phyloP scores from a whole-genome alignment of 2,797 vertebrate species.

The Rhinichthys osculus region DNA sequence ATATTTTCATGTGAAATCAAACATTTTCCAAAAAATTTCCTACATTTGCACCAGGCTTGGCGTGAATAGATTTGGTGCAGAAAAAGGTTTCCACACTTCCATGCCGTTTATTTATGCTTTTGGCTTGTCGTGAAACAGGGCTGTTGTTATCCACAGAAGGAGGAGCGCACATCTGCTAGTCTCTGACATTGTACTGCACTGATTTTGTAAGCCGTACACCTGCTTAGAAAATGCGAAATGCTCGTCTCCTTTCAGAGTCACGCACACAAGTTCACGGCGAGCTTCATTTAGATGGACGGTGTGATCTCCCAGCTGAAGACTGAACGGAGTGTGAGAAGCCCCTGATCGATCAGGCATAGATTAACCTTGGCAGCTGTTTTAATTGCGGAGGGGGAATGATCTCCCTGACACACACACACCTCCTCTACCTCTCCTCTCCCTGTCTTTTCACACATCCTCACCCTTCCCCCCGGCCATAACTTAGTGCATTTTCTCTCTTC shows the following conservation, averaged over 20 bases:
- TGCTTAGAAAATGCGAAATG: slow-evolving; percentile 25
- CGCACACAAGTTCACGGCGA: not conserved
- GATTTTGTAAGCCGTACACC: slow-evolving; percentile 22
- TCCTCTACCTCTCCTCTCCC: not conserved
- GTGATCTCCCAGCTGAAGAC: slow-evolving; percentile 17
- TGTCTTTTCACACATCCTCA: slow-evolving; percentile 5
- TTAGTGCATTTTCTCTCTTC: not conserved
- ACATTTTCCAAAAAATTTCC: not conserved
- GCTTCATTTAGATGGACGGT: slow-evolving; percentile 20
- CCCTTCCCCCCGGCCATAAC: not conserved
- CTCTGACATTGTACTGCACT: slow-evolving; percentile 13
- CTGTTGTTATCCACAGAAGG: slow-evolving; percentile 5
- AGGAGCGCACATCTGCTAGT: not conserved
- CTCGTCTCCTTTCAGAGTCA: slow-evolving; percentile 16
- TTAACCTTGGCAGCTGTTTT: slow-evolving; percentile 58
- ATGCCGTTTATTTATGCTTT: not conserved
- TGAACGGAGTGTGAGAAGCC: slow-evolving; percentile 34
- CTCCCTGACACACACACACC: slow-evolving; percentile 35
- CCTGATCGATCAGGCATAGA: slow-evolving; percentile 59
- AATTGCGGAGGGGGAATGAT: slow-evolving; percentile 56
- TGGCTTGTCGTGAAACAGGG: not conserved
- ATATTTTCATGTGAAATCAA: not conserved
- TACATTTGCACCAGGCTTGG: not conserved
- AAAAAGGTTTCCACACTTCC: not conserved
- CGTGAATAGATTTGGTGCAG: not conserved